Evolutionary conservation across 1,140 invertebrate genomes (phyloP).

Genomic region (Megathymus violae): DNA sequence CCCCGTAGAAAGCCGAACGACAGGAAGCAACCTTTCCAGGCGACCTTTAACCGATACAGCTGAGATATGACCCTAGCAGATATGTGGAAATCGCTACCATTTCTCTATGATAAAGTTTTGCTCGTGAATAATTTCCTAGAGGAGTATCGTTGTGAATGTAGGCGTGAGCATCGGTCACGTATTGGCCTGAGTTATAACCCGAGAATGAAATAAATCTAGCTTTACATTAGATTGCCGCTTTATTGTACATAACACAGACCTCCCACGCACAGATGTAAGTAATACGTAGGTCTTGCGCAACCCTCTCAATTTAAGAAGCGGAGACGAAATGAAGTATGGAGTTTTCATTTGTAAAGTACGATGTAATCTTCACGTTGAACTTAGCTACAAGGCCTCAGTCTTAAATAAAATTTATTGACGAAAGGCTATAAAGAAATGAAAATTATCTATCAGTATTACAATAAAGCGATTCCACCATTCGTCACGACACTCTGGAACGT

Average conservation of each 20-base stretch:
- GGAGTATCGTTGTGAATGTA: conserved; percentile 51
- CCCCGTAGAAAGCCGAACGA: conserved; percentile 67
- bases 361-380: conserved; percentile 1
- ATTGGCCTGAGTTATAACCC: conserved; percentile 72
- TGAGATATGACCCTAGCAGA: conserved; percentile 67
- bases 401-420: conserved; percentile 17
- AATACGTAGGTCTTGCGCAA: conserved; percentile 29
- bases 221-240: conserved; percentile 56
- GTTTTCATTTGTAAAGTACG: neutral
- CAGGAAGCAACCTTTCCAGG: conserved; percentile 67
- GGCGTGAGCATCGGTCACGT: conserved; percentile 80
- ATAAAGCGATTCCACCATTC: conserved; percentile 19
- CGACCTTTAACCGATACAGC: conserved; percentile 71
- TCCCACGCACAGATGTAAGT: conserved; percentile 42
- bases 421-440: conserved; percentile 8
- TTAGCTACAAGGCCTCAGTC: neutral
- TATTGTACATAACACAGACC: conserved; percentile 41
- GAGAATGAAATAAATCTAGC: conserved; percentile 72
- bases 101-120: conserved; percentile 50
- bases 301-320: conserved; percentile 12
- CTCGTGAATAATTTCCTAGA: conserved; percentile 43
- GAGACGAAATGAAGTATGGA: conserved; percentile 19
- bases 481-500: conserved; percentile 32
- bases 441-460: conserved; percentile 5
- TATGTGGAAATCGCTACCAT: conserved; percentile 65